Conservation (phyloP, 2,888 invertebrate genomes). For the Sturmia bella region DNA sequence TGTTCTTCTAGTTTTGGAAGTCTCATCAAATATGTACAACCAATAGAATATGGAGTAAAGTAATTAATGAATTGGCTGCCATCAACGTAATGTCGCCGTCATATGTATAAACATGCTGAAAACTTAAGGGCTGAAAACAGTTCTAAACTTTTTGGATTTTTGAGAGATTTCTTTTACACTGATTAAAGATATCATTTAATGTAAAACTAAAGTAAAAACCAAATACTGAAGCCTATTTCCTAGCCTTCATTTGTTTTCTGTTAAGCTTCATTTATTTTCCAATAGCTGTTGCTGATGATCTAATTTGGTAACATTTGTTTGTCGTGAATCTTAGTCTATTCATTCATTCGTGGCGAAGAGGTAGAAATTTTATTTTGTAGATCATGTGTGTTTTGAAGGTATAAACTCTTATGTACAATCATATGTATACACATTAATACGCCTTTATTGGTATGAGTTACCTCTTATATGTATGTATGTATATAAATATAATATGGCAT, state of each 20-base stretch:
- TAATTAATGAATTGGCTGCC: too few relatives aligned
- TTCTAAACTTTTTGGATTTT: too few relatives aligned
- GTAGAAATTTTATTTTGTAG: constrained; percentile 36
- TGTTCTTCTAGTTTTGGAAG: too few relatives aligned
- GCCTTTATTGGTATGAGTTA: not conserved
- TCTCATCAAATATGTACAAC: too few relatives aligned
- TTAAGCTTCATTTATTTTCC: constrained; percentile 33
- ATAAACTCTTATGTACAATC: not conserved
- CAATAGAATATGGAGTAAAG: too few relatives aligned
- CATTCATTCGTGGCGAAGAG: constrained; percentile 61
- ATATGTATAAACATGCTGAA: too few relatives aligned
- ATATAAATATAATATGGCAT: too few relatives aligned
- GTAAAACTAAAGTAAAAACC: not conserved
- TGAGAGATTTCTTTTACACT: too few relatives aligned
- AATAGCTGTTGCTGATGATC: constrained; percentile 76
- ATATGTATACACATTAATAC: not conserved
- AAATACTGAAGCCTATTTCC: constrained; percentile 15
- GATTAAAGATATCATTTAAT: too few relatives aligned
- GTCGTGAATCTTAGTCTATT: constrained; percentile 75
- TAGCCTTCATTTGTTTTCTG: not conserved
- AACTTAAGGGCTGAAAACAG: too few relatives aligned
- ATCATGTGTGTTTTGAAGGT: constrained; percentile 47
- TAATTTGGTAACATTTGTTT: constrained; percentile 81
- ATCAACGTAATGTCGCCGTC: too few relatives aligned
- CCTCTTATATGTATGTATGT: too few relatives aligned